Evolutionary conservation across 2,113 vertebrate species (phyloP).

Genomic region (chimpanzee (Pan troglodytes)): NHGRI_mPanTro3-v2.1_pri NC_072407.2:135310501-135311000

Average conservation of each 20-base stretch:
- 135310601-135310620: background rate
- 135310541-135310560: background rate
- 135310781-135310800: background rate
- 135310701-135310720: too few relatives aligned
- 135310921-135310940: background rate
- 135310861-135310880: background rate
- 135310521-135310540: background rate
- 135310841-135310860: accelerated
- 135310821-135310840: too few relatives aligned
- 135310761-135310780: background rate
- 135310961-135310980: background rate
- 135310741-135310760: background rate
- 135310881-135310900: background rate
- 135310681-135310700: background rate
- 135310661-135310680: background rate
- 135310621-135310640: background rate
- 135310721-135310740: background rate
- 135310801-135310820: background rate
- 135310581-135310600: background rate
- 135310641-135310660: background rate
- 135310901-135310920: background rate
- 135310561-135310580: background rate
- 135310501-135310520: background rate
- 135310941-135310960: accelerated
- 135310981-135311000: background rate